These are phyloP conservation scores for Heliconius hewitsoni DNA, from an alignment of 1,140 invertebrate species.

Conservation along the genomic window DNA sequence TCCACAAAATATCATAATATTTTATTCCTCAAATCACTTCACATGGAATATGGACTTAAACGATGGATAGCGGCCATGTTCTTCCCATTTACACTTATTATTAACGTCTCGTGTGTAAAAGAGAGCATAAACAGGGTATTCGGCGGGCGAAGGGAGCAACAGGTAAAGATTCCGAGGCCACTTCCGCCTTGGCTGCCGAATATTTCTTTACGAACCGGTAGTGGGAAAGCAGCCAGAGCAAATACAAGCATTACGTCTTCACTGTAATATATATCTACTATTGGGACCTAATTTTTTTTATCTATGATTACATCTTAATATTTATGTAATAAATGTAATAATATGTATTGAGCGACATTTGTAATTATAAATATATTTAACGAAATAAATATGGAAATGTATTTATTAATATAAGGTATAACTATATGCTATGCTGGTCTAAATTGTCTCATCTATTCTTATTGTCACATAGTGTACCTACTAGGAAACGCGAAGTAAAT, in stretches of 20 bases:
- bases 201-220: conserved; percentile 81
- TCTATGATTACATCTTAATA: not conserved
- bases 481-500: not conserved
- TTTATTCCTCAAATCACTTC: conserved; percentile 75
- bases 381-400: not conserved
- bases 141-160: conserved; percentile 79
- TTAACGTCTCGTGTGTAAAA: conserved; percentile 43
- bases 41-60: conserved; percentile 55
- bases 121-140: conserved; percentile 57
- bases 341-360: too few species aligned
- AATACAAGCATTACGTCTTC: conserved; percentile 8
- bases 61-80: conserved; percentile 49
- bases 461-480: not conserved
- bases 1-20: conserved; percentile 59
- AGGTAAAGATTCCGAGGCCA: conserved; percentile 82
- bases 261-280: not conserved
- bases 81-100: conserved; percentile 41
- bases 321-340: too few species aligned
- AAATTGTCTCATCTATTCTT: not conserved
- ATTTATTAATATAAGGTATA: not conserved
- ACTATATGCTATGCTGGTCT: not conserved
- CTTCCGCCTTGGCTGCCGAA: conserved; percentile 81
- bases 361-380: not conserved
- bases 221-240: conserved; percentile 72
- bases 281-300: not conserved